These are phyloP conservation scores for Hypomecis punctinalis DNA, from an alignment of 2,888 invertebrate genomes.

Conservation along the genomic window DNA sequence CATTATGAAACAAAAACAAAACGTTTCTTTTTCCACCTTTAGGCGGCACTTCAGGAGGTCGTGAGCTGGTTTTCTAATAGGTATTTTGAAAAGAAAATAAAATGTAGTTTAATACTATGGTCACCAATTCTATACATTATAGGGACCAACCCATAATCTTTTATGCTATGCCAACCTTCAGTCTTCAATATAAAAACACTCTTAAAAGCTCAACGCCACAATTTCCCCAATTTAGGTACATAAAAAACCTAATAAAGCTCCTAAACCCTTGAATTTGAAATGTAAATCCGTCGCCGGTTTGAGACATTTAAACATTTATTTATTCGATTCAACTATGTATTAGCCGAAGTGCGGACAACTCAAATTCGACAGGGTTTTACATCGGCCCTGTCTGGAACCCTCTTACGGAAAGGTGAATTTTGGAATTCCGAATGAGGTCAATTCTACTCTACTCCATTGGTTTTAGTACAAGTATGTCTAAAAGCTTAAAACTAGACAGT, in stretches of 20 bases:
- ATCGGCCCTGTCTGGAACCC: slow-evolving; percentile 39
- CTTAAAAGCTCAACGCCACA: slow-evolving; percentile 48
- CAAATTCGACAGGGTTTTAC: slow-evolving; percentile 52
- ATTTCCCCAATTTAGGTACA: slow-evolving; percentile 57
- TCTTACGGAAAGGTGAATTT: slow-evolving; percentile 23
- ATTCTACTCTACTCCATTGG: slow-evolving; percentile 11
- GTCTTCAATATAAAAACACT: slow-evolving; percentile 41
- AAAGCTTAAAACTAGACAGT: neutral
- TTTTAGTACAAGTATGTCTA: slow-evolving; percentile 5
- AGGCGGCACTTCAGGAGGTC: no score
- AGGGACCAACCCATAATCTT: neutral
- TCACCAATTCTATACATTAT: neutral
- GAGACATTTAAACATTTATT: slow-evolving; percentile 70
- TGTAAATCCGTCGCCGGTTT: slow-evolving; percentile 65
- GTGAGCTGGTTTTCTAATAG: no score
- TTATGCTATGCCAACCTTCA: neutral
- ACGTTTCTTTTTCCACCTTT: no score
- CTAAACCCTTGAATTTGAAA: slow-evolving; percentile 67
- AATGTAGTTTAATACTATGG: no score
- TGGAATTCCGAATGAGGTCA: slow-evolving; percentile 20
- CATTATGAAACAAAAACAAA: no score
- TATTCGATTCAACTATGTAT: slow-evolving; percentile 53
- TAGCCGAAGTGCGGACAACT: slow-evolving; percentile 52
- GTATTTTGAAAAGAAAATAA: no score
- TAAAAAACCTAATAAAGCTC: slow-evolving; percentile 66